Conservation (phyloP, 2,888 invertebrate species). For the Deroplatys truncata region DNA sequence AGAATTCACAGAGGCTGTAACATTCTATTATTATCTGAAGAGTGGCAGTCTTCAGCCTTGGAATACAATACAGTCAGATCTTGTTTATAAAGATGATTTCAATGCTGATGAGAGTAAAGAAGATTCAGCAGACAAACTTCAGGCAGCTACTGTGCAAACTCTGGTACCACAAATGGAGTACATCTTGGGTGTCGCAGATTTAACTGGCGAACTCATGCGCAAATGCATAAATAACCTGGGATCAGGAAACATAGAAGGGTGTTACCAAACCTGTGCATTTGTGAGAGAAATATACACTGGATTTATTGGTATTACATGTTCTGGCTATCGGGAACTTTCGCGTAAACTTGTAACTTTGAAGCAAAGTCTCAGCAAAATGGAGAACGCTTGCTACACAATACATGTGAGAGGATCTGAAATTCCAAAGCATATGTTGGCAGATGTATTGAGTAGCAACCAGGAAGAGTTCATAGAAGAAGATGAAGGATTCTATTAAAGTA, state of each 20-base stretch:
- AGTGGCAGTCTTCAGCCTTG: conserved; percentile 57
- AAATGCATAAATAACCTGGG: conserved; percentile 79
- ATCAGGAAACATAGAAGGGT: conserved; percentile 67
- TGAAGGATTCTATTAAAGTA: conserved; percentile 45
- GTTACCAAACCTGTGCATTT: conserved; percentile 65
- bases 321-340: conserved; percentile 58
- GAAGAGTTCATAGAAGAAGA: conserved; percentile 45
- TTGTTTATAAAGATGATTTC: conserved; percentile 44
- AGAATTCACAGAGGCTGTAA: conserved; percentile 83
- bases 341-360: conserved; percentile 68
- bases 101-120: not conserved
- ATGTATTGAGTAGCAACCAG: conserved; percentile 46
- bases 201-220: conserved; percentile 89
- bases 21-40: conserved; percentile 68
- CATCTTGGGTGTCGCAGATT: conserved; percentile 77
- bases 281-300: conserved; percentile 45
- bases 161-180: conserved; percentile 51
- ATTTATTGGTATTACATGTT: conserved; percentile 48
- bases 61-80: conserved; percentile 52
- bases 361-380: conserved; percentile 77
- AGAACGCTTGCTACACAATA: conserved; percentile 76
- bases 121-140: conserved; percentile 19
- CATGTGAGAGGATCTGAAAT: conserved; percentile 77
- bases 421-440: conserved; percentile 62
- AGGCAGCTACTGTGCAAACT: conserved; percentile 21